Conservation (phyloP, 2,797 vertebrate species). For the Orientallactaga sibirica region DNA sequence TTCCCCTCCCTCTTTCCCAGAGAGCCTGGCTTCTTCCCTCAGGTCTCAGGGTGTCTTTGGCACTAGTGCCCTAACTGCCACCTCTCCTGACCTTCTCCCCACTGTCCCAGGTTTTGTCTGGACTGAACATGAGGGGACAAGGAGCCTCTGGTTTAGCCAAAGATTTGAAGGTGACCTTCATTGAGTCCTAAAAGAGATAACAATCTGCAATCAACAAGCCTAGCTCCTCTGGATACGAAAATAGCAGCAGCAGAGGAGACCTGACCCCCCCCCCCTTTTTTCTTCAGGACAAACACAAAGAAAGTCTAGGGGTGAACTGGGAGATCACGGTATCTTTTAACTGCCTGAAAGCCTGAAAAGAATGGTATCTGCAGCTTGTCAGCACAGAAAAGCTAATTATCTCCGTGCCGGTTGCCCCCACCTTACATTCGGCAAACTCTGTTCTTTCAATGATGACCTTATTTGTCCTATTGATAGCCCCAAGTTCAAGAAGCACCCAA, state of each 20-base stretch:
- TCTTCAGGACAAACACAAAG: constrained; percentile 76
- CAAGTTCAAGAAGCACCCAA: background rate
- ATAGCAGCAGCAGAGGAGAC: constrained; percentile 86
- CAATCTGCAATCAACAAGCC: constrained; percentile 88
- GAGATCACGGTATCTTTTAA: constrained; percentile 80
- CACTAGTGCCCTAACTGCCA: background rate
- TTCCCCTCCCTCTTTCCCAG: background rate
- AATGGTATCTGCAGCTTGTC: constrained; percentile 51
- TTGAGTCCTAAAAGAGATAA: constrained; percentile 85
- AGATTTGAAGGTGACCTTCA: constrained; percentile 88
- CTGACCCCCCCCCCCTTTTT: constrained; percentile 55
- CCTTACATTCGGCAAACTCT: constrained; percentile 33
- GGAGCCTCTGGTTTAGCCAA: constrained; percentile 78
- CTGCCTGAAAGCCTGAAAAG: constrained; percentile 61
- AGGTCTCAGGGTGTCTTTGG: background rate
- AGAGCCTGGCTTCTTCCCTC: background rate
- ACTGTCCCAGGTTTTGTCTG: background rate
- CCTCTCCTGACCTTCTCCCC: background rate
- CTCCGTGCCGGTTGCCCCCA: background rate
- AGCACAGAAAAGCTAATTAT: constrained; percentile 69
- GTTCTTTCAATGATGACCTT: constrained; percentile 25
- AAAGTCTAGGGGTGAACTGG: constrained; percentile 80
- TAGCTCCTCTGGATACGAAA: constrained; percentile 86
- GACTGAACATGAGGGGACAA: constrained; percentile 71
- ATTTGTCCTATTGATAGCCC: background rate